These are phyloP conservation scores for Mola mola DNA, from an alignment of 2,113 vertebrate species.

Conservation along the genomic window DNA sequence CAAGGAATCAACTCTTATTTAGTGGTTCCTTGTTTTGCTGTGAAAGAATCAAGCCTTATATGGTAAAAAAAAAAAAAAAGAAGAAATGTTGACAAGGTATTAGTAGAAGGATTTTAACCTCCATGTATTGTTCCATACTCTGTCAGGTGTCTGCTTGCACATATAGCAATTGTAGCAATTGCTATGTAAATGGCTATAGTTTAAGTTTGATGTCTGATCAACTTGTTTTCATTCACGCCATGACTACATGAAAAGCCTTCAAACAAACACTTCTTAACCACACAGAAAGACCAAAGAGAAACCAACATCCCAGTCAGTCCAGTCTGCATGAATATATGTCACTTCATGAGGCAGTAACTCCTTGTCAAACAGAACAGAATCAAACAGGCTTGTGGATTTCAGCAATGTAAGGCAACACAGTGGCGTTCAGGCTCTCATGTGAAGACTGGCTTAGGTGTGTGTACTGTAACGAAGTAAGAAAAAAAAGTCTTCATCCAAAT, in stretches of 20 bases:
- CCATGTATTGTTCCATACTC: background rate
- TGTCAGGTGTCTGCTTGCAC: slow-evolving; percentile 12
- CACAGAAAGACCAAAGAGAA: background rate
- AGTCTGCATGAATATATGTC: background rate
- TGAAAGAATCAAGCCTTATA: background rate
- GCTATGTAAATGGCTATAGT: background rate
- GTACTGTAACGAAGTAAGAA: slow-evolving; percentile 8
- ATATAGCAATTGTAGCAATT: too few species aligned
- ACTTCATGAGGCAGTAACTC: slow-evolving; percentile 1
- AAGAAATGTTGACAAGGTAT: too few species aligned
- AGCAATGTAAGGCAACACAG: background rate
- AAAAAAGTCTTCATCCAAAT: slow-evolving; percentile 29
- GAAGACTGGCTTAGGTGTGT: slow-evolving; percentile 7
- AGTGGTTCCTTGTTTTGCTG: slow-evolving; percentile 40
- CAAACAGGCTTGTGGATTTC: background rate
- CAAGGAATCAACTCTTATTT: slow-evolving; percentile 34
- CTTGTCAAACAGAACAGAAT: slow-evolving; percentile 10
- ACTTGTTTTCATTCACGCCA: background rate
- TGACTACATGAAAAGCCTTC: background rate
- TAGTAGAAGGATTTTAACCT: too few species aligned
- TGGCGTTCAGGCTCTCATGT: background rate
- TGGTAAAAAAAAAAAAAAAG: slow-evolving; percentile 3
- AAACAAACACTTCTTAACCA: slow-evolving; percentile 1
- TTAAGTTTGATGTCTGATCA: background rate
- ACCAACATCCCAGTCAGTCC: too few species aligned